phyloP scores from a whole-genome alignment of 1,140 invertebrate species.

The Apolygus lucorum region DNA sequence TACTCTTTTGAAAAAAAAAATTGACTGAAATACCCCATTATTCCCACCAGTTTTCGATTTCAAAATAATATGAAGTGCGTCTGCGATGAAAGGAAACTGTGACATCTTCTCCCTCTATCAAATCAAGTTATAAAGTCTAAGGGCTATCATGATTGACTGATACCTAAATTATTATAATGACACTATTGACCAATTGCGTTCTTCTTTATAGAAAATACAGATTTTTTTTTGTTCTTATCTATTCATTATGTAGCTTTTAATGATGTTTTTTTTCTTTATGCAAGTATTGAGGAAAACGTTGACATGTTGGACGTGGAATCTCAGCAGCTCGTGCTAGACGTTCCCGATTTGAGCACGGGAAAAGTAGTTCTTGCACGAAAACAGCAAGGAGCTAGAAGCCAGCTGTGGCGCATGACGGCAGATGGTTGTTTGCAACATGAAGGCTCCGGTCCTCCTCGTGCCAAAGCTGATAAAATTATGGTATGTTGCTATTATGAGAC shows the following conservation, averaged over 20 bases:
- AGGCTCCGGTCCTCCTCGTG: slow-evolving; percentile 51
- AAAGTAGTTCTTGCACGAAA: slow-evolving; percentile 71
- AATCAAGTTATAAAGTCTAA: no score
- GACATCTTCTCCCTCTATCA: no score
- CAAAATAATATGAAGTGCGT: no score
- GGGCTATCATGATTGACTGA: no score
- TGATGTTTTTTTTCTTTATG: slow-evolving; percentile 24
- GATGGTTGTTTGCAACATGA: slow-evolving; percentile 87
- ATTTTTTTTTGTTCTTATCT: background rate
- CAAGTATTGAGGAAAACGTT: slow-evolving; percentile 36
- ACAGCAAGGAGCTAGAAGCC: slow-evolving; percentile 74
- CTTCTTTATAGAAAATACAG: no score
- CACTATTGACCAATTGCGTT: background rate
- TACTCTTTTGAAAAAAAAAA: no score
- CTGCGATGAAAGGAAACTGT: no score
- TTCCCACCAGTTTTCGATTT: no score
- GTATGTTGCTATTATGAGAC: no score
- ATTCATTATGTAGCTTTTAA: slow-evolving; percentile 22
- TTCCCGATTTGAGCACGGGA: slow-evolving; percentile 49
- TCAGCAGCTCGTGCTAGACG: slow-evolving; percentile 75
- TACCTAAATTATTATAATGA: background rate
- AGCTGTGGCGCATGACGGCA: slow-evolving; percentile 91
- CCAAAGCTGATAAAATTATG: slow-evolving; percentile 32
- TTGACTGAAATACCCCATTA: no score
- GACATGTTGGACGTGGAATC: slow-evolving; percentile 47